Evolutionary conservation across 1,140 invertebrate genomes (phyloP), one percentile per base, ranked within the genome.

Genomic region (Rhizoglyphus robini): DNA sequence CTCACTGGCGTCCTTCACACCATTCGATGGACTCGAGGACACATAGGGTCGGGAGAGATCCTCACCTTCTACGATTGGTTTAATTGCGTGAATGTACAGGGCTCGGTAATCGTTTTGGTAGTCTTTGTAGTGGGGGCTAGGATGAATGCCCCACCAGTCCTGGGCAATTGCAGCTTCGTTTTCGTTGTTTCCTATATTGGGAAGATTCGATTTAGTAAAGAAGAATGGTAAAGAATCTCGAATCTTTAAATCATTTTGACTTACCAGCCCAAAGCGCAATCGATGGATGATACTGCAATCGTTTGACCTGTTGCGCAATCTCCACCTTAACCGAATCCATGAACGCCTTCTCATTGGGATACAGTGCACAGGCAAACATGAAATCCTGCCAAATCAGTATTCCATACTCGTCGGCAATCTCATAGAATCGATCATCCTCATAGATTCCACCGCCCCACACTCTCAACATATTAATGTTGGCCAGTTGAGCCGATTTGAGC

Each of bases 111-210:
- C 91, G 5, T 48, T 15, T 38, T 57, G 48, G 29, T 64, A 63
- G 2, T 46, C 15, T 91, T n/a, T n/a, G n/a, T n/a, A n/a, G n/a
- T n/a, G n/a, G n/a, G n/a, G n/a, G n/a, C n/a, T n/a, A n/a, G n/a
- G n/a, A n/a, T n/a, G n/a, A n/a, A n/a, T n/a, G n/a, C n/a, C n/a
- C n/a, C n/a, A n/a, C n/a, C n/a, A n/a, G n/a, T 88, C 20, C 34
- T 62, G 3, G 46, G 82, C 79, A 1, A 98, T 75, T 0, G 90
- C 92, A 29, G 83, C 86, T 81, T 99, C 95, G 74, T 98, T 98
- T 78, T 99, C 96, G 76, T 99, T 99, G 74, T 98, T 99, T 3
- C 89, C n/a, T n/a, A n/a, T n/a, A n/a, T n/a, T n/a, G n/a, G n/a
- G n/a, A n/a, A n/a, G n/a, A n/a, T n/a, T n/a, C n/a, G n/a, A n/a